Evolutionary conservation across 1,140 invertebrate genomes (phyloP), one percentile per base, ranked within the genome.

Genomic region (Riptortus pedestris): DNA sequence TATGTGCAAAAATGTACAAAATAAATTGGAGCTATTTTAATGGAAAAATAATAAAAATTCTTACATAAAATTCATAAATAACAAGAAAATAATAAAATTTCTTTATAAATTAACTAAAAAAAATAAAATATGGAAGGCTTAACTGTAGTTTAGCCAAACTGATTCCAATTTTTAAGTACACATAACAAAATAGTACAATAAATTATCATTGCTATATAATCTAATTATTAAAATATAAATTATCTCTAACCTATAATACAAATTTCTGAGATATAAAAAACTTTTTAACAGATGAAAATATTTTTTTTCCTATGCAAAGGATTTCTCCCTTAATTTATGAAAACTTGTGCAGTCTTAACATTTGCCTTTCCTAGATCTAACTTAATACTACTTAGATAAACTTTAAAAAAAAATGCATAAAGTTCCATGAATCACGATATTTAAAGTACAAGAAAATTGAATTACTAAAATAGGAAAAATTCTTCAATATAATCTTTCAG

Each of bases 271-370:
- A 55, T 14, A 24, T 55, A 55, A 24, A 7, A 55, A 55, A 55
- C 2, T 26, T 55, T 55, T 55, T 18, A 55, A 24, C 51, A 55
- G 24, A 24, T 14, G 24, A 55, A 55, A 55, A 55, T 55, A 55
- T 24, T 26, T 55, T 55, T 55, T 26, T 55, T 24, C 24, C 18
- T 51, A 20, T 3, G 12, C 22, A 16, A 24, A 24, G 16, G 2
- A 55, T 55, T 27, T 55, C 18, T 24, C 51, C 24, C 24, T 55
- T 26, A 55, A 55, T 55, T 24, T 24, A 24, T 26, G 12, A 26
- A 55, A 55, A 24, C 51, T 55, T 55, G 51, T 55, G 51, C 51
- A 55, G 51, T 55, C 51, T 55, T 55, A 24, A 55, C 18, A 55
- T 55, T 55, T 55, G 24, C n/a, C 51, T 55, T 26, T 14, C 20